phyloP scores from a whole-genome alignment of 2,113 vertebrate genomes.

The Aplodontia rufa region DNA sequence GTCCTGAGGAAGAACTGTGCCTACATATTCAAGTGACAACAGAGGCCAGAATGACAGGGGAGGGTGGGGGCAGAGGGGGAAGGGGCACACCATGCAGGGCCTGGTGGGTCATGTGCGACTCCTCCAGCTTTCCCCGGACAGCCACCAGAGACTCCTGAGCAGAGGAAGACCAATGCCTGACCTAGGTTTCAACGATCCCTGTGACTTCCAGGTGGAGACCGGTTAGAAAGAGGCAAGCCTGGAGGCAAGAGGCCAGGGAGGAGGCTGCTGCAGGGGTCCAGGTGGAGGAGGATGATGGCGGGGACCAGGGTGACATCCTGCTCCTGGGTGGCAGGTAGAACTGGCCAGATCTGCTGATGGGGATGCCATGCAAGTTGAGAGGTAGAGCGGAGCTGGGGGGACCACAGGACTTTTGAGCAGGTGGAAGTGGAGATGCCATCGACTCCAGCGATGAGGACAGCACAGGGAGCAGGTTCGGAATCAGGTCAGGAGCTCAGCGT shows the following conservation, averaged over 20 bases:
- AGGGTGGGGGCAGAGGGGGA: constrained; percentile 78
- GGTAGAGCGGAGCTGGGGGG: not conserved
- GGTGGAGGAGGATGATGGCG: too few species aligned
- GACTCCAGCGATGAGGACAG: too few species aligned
- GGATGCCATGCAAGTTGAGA: not conserved
- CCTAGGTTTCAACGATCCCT: too few species aligned
- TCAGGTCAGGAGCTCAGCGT: too few species aligned
- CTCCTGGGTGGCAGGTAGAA: too few species aligned
- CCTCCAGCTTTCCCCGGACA: constrained; percentile 14
- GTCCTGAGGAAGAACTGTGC: not conserved
- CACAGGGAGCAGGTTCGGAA: too few species aligned
- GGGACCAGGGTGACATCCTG: too few species aligned
- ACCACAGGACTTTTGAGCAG: not conserved
- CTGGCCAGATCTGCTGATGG: too few species aligned
- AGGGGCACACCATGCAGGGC: too few species aligned
- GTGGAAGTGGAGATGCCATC: not conserved
- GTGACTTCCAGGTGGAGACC: not conserved
- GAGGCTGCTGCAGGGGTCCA: too few species aligned
- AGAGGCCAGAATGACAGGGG: not conserved
- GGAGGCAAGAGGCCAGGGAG: not conserved
- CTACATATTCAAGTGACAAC: not conserved
- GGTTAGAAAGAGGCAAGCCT: not conserved
- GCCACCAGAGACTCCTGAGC: not conserved
- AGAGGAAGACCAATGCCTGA: not conserved
- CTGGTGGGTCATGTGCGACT: not conserved